Evolutionary conservation across 2,797 vertebrate species (phyloP), one percentile per base, ranked within the genome.

Genomic region (Amniataba percoides): DNA sequence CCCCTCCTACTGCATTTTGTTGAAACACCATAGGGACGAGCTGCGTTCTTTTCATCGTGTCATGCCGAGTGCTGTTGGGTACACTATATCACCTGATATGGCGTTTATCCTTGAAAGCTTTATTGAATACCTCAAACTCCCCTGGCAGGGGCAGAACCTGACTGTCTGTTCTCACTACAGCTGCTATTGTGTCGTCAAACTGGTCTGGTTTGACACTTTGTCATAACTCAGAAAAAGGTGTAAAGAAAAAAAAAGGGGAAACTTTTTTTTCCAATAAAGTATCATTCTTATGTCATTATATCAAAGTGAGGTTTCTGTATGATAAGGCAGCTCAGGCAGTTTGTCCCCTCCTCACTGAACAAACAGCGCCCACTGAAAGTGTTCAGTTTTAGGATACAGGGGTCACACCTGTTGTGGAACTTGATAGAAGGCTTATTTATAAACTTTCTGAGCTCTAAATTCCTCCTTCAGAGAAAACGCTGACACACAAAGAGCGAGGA

Each of bases 381-480:
- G 97, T 97, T 97, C 96, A 96, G 97, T 98, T 99, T 99, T 99
- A 97, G 98, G 97, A 98, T 97, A 97, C 95, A 95, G 96, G 96
- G 98, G 97, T 98, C 97, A 97, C 98, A 99, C 98, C 98, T 99
- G 98, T 98, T 98, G 97, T 97, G 98, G 97, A 99, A 99, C 98
- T 98, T 99, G 97, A 99, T 98, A 97, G 98, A 99, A 98, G 98
- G 96, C 97, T 99, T 99, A 99, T 99, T 99, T 99, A 98, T 99
- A 99, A 99, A 99, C 97, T 98, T 99, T 98, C 97, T 95, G 96
- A 95, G 96, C 96, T 96, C 94, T 94, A 95, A 97, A 98, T 98
- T 98, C 98, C 97, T 98, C 94, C 95, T 95, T 97, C 96, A 96
- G 96, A 97, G 97, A 98, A 97, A 97, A 97, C 88, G 95, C 96